Percentiles rank a stretch among this genome's conserved stretches.
Evolutionary conservation across 1,140 invertebrate species (phyloP).

Genomic region (Papilio xuthus): DNA sequence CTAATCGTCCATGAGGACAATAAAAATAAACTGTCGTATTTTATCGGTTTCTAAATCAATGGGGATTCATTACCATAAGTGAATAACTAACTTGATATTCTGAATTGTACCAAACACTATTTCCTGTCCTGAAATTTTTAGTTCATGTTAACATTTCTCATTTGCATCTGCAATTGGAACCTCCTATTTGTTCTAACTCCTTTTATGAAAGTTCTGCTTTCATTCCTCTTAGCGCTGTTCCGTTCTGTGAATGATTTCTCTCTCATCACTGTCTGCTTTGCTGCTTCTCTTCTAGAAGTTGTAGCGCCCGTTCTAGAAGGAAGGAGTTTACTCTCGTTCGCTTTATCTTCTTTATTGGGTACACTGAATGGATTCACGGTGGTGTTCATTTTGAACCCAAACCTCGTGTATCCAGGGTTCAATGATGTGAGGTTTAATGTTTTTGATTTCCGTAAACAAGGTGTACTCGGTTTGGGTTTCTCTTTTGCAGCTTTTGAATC

Average conservation of each 20-base stretch:
- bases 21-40: too few species aligned
- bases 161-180: conserved; percentile 85
- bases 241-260: conserved; percentile 68
- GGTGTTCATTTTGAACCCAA: conserved; percentile 75
- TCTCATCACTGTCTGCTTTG: conserved; percentile 66
- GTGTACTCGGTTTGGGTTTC: conserved; percentile 40
- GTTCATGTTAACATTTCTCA: conserved; percentile 60
- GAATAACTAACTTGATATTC: too few species aligned
- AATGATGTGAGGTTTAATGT: conserved; percentile 46
- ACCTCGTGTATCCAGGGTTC: conserved; percentile 69
- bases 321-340: conserved; percentile 40
- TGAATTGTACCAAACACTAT: too few species aligned
- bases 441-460: conserved; percentile 20
- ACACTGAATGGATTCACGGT: conserved; percentile 65
- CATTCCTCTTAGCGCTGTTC: conserved; percentile 58
- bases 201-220: conserved; percentile 79
- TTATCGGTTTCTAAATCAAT: too few species aligned
- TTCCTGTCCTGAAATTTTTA: neutral
- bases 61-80: too few species aligned
- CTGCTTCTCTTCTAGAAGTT: conserved; percentile 51
- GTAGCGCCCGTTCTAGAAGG: conserved; percentile 62
- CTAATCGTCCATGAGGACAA: too few species aligned
- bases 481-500: conserved; percentile 43
- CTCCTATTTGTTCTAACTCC: conserved; percentile 85
- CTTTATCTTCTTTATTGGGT: conserved; percentile 43